Conservation (phyloP, 2,113 vertebrate genomes). For the Garra rufa region DNA sequence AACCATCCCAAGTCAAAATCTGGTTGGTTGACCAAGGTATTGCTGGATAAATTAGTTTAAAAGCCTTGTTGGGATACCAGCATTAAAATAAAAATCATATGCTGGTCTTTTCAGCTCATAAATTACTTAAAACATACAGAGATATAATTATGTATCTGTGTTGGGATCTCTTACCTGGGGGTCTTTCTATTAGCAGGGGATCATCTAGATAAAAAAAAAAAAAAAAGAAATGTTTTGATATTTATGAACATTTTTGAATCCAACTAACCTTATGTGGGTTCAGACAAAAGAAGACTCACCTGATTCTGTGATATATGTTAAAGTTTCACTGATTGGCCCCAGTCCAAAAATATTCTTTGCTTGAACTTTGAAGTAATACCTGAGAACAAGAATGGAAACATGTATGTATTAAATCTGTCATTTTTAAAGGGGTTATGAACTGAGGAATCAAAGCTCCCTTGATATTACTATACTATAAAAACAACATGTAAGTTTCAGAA, state of each 20-base stretch:
- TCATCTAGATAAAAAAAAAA: conserved; percentile 70
- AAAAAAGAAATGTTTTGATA: not conserved
- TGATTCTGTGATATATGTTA: conserved; percentile 95
- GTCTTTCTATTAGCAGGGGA: conserved; percentile 87
- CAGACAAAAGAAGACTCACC: conserved; percentile 74
- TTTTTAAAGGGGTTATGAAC: conserved; percentile 2
- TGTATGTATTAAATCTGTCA: not conserved
- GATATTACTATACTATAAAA: no score
- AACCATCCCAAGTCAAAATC: not conserved
- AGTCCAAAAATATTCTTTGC: conserved; percentile 93
- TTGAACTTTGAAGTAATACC: conserved; percentile 98
- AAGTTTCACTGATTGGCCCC: conserved; percentile 89
- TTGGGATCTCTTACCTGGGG: conserved; percentile 88
- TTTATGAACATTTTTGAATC: not conserved
- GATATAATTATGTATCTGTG: not conserved
- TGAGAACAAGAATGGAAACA: conserved; percentile 72
- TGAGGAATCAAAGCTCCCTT: no score
- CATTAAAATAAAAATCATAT: not conserved
- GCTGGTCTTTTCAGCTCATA: not conserved
- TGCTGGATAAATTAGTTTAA: not conserved
- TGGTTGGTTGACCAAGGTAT: not conserved
- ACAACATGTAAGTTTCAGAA: no score
- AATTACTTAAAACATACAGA: not conserved
- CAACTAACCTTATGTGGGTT: conserved; percentile 34
- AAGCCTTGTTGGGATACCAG: not conserved